phyloP scores from a whole-genome alignment of 2,113 vertebrate species.

The Macquaria ambigua region DNA sequence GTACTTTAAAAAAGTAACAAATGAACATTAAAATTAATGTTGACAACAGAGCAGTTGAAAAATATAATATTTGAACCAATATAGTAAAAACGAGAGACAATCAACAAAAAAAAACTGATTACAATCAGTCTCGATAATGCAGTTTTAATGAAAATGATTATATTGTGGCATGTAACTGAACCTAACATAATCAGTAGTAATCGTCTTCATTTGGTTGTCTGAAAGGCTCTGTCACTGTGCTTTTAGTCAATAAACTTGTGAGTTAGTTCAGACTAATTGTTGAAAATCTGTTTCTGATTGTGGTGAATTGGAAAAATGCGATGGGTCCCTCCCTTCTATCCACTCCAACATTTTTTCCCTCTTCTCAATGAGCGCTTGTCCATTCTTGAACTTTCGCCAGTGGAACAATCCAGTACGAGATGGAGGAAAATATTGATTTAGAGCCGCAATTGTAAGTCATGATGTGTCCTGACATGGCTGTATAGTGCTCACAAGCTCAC shows the following conservation, averaged over 20 bases:
- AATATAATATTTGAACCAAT: neutral
- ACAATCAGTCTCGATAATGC: neutral
- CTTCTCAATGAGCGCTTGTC: slow-evolving; percentile 71
- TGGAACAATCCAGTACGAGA: slow-evolving; percentile 75
- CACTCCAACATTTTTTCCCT: slow-evolving; percentile 51
- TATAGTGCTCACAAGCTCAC: slow-evolving; percentile 37
- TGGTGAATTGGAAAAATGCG: slow-evolving; percentile 75
- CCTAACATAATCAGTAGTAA: slow-evolving; percentile 28
- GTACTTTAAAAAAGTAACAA: neutral
- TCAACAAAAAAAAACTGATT: neutral
- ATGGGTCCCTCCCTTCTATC: slow-evolving; percentile 60
- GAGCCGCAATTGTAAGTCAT: slow-evolving; percentile 65
- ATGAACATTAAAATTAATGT: neutral
- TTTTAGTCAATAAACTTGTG: slow-evolving; percentile 60
- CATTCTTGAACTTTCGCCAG: slow-evolving; percentile 76
- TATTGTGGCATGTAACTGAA: neutral
- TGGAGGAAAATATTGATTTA: slow-evolving; percentile 82
- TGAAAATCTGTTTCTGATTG: slow-evolving; percentile 80
- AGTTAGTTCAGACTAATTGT: slow-evolving; percentile 68
- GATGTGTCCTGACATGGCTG: slow-evolving; percentile 62
- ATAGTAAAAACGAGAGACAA: neutral
- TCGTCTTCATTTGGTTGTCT: slow-evolving; percentile 36
- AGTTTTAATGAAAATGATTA: neutral
- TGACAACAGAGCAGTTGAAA: neutral
- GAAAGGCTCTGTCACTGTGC: slow-evolving; percentile 27